Evolutionary conservation across 64 coral and sea anemone genomes (phyloP).

Genomic region (Dendrophyllia cribrosa): DNA sequence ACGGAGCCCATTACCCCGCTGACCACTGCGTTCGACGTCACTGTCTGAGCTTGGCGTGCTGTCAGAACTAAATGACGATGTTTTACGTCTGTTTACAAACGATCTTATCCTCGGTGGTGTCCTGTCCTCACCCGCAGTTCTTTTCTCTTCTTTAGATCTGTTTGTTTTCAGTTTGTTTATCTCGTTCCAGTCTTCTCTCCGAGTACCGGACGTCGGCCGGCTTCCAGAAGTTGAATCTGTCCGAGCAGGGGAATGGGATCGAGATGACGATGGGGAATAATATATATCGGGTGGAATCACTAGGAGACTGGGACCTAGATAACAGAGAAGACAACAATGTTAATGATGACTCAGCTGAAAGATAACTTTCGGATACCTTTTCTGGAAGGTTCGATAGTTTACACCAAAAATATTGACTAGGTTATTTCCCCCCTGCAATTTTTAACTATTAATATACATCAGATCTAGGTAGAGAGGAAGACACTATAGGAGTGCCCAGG

Average conservation of each 20-base stretch:
- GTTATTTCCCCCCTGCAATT: too few relatives aligned
- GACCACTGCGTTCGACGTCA: constrained; percentile 36
- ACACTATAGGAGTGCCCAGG: too few relatives aligned
- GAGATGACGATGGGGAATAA: constrained; percentile 51
- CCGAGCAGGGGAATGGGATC: constrained; percentile 65
- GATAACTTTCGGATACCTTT: too few relatives aligned
- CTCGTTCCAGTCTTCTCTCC: neutral
- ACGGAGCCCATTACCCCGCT: constrained; percentile 11
- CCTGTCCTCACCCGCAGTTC: neutral
- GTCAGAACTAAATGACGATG: constrained; percentile 39
- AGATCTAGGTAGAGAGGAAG: too few relatives aligned
- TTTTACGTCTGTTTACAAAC: constrained; percentile 19
- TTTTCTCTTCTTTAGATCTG: neutral
- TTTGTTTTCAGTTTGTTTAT: neutral
- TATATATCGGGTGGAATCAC: neutral
- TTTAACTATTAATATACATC: too few relatives aligned
- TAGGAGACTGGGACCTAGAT: neutral
- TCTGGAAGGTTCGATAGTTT: too few relatives aligned
- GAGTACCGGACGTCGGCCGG: constrained; percentile 8
- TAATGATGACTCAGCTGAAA: too few relatives aligned
- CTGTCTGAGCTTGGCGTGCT: constrained; percentile 68
- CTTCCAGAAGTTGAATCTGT: constrained; percentile 29
- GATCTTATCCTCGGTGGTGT: neutral
- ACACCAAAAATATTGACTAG: too few relatives aligned
- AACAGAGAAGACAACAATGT: neutral